Conservation (phyloP, 1,140 invertebrate genomes). For the Drosophila melanogaster region Release_6_plus_ISO1_MT NT_033779.5:6892501-6893000, state of each 20-base stretch:
- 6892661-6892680: slow-evolving; percentile 42
- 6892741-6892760: slow-evolving; percentile 34
- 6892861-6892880: slow-evolving; percentile 1
- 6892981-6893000: neutral
- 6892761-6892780: neutral
- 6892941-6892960: neutral
- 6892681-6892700: slow-evolving; percentile 55
- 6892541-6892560: slow-evolving; percentile 63
- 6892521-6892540: slow-evolving; percentile 65
- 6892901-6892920: neutral
- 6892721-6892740: slow-evolving; percentile 51
- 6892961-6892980: neutral
- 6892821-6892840: neutral
- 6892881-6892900: neutral
- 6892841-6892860: neutral
- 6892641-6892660: slow-evolving; percentile 43
- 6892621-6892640: slow-evolving; percentile 58
- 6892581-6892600: slow-evolving; percentile 18
- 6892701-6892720: slow-evolving; percentile 52
- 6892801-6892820: neutral
- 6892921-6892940: neutral
- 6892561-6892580: slow-evolving; percentile 23
- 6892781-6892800: neutral
- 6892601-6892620: slow-evolving; percentile 59
- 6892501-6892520: slow-evolving; percentile 45